Evolutionary conservation across 2,888 invertebrate genomes (phyloP).

Genomic region (Nomada hirtipes): DNA sequence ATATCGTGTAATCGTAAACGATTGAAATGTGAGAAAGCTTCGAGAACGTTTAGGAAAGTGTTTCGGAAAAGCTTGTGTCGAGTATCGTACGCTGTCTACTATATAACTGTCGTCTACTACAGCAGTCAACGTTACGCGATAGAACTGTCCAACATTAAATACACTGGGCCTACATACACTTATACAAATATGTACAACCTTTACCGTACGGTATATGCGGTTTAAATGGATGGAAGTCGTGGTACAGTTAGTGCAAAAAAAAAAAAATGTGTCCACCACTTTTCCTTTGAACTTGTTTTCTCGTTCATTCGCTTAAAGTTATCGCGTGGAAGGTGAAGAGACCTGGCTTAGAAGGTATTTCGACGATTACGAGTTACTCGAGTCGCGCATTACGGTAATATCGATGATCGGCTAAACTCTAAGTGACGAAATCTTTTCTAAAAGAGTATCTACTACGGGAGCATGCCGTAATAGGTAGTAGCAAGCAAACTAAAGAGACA

Average conservation of each 20-base stretch:
- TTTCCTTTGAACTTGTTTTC: not conserved
- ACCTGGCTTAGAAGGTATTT: slow-evolving; percentile 32
- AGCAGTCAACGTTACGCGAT: not conserved
- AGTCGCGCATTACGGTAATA: slow-evolving; percentile 47
- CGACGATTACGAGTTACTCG: slow-evolving; percentile 53
- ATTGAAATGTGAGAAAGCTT: not conserved
- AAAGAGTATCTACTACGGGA: slow-evolving; percentile 83
- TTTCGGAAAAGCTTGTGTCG: not conserved
- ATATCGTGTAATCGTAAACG: slow-evolving; percentile 3
- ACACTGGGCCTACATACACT: not conserved
- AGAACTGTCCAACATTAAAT: slow-evolving; percentile 1
- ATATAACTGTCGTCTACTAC: too few species aligned
- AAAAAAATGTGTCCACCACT: not conserved
- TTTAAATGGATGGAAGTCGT: too few species aligned
- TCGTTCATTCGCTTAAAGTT: not conserved
- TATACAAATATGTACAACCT: not conserved
- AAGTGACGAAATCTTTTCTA: slow-evolving; percentile 74
- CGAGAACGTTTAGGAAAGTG: not conserved
- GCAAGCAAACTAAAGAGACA: slow-evolving; percentile 79
- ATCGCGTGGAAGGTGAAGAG: slow-evolving; percentile 29
- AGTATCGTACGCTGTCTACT: not conserved
- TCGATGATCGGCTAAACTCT: slow-evolving; percentile 68
- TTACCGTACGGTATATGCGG: slow-evolving; percentile 11
- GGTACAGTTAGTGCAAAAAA: not conserved
- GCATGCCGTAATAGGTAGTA: slow-evolving; percentile 80